phyloP scores from a whole-genome alignment of 1,140 invertebrate species.

The Bilobella aurantiaca region DNA sequence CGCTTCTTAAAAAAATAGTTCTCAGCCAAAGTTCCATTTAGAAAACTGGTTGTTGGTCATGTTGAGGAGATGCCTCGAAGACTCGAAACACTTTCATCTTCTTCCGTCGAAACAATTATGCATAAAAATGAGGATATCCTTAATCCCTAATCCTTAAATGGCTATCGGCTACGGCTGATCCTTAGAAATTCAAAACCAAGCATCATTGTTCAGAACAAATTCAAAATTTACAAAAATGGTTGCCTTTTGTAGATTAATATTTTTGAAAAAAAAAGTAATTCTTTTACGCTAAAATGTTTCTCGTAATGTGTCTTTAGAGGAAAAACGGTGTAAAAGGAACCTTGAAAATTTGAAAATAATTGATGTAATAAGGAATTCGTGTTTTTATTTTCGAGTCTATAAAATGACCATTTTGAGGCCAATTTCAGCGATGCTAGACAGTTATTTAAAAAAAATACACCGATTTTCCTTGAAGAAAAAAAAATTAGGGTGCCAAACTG shows the following conservation, averaged over 20 bases:
- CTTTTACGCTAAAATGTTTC: not conserved
- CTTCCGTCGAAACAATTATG: not conserved
- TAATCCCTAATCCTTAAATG: conserved; percentile 8
- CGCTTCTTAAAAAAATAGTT: no score
- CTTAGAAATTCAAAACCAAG: not conserved
- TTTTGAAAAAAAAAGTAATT: not conserved
- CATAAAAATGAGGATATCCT: not conserved
- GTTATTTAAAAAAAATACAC: no score
- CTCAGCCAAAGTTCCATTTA: no score
- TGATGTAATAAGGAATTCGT: not conserved
- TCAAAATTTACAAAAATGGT: not conserved
- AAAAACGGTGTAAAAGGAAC: not conserved
- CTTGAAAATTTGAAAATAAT: not conserved
- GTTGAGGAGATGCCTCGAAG: no score
- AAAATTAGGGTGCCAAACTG: not conserved
- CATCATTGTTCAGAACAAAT: not conserved
- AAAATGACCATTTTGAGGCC: no score
- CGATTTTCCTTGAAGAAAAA: not conserved
- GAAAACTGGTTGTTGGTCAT: no score
- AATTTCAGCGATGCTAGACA: no score
- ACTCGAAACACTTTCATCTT: conserved; percentile 4
- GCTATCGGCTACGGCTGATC: conserved; percentile 1
- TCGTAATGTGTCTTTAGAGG: not conserved
- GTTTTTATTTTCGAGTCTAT: not conserved
- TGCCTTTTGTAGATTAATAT: not conserved